A percentile compares a stretch with the other conserved stretches of the same genome.
Conservation (phyloP, 2,888 invertebrate species). For the Callyntrura sp. region DNA sequence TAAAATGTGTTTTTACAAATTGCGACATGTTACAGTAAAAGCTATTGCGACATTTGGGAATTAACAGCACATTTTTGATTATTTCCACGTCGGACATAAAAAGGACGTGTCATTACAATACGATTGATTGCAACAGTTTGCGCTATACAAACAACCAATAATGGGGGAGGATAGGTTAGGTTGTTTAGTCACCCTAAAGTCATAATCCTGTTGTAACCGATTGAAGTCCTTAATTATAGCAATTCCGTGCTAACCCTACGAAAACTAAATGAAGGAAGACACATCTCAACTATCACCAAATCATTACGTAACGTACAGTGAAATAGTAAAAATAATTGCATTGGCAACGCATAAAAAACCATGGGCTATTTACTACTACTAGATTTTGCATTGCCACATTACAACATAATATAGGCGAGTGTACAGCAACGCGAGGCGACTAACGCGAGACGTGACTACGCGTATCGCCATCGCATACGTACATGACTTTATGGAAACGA, state of each 20-base stretch:
- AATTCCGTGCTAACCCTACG: constrained; percentile 37
- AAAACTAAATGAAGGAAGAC: constrained; percentile 41
- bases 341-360: constrained; percentile 4
- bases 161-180: background rate
- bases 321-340: constrained; percentile 23
- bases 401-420: background rate
- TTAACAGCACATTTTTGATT: background rate
- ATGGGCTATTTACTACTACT: background rate
- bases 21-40: background rate
- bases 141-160: no score
- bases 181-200: constrained; percentile 4
- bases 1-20: no score
- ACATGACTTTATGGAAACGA: background rate
- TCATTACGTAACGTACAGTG: constrained; percentile 5
- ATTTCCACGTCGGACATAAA: background rate
- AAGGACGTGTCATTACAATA: background rate
- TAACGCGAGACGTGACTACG: background rate
- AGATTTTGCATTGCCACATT: constrained; percentile 19
- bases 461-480: background rate
- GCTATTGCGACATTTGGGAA: background rate
- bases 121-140: background rate
- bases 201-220: background rate
- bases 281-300: constrained; percentile 46
- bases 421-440: background rate
- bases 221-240: constrained; percentile 44